Evolutionary conservation across 2,888 invertebrate species (phyloP), one percentile per base, ranked within the genome.

Genomic region (Drosophila mimetica): DNA sequence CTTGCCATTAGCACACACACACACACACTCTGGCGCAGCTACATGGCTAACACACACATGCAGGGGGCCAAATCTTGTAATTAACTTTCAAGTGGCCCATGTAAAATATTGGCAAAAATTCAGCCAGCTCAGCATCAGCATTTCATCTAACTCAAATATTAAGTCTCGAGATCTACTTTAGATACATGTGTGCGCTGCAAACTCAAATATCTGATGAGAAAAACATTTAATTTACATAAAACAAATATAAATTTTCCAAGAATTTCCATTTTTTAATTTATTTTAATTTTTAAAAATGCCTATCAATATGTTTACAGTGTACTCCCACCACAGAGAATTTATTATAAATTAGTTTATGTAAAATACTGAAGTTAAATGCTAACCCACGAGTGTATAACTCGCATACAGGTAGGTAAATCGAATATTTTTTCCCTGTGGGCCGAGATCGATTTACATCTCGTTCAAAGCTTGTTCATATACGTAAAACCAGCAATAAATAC

Each of bases 81-180:
- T 81, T 79, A 86, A 75, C 80, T 81, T 80, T 84, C 42, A 66
- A 84, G 85, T 75, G 60, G 75, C 71, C 30, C 77, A 64, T 59
- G 57, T 63, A 66, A 71, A 69, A 76, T 86, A 70, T 86, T 83
- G 83, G 77, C 72, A 74, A 61, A 71, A 69, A 60, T 71, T 83
- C 60, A 51, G 72, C 75, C 46, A 41, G 58, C 58, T 67, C 66
- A 60, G 53, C 70, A 39, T 53, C 75, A 41, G 57, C 61, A 36
- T 71, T 63, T 59, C 51, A 58, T 58, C 59, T 41, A 59, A 78
- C 72, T 44, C 70, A 71, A 72, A 71, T 51, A 72, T 36, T 18
- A 71, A 55, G 42, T 57, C 16, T 36, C 37, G n/a, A 47, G 20
- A 67, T 80, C 63, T 75, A 77, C 77, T 86, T 79, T 20, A 6